Evolutionary conservation across 2,888 invertebrate genomes (phyloP).

Genomic region (Meghimatium bilineatum): DNA sequence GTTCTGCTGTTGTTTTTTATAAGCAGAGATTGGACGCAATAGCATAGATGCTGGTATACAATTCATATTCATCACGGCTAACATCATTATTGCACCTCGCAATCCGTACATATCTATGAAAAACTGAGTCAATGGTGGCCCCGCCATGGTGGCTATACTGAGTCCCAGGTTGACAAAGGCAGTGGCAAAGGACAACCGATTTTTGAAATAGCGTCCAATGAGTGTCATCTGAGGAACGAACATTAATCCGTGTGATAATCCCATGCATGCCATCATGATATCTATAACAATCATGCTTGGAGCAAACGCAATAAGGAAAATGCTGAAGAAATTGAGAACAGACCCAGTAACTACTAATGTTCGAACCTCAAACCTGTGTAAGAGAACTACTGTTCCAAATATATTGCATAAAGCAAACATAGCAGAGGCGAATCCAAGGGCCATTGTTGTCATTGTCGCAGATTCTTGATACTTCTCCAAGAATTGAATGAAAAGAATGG

Average conservation of each 20-base stretch:
- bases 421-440: slow-evolving; percentile 10
- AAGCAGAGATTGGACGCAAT: background rate
- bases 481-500: slow-evolving; percentile 30
- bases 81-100: slow-evolving; percentile 21
- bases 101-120: slow-evolving; percentile 23
- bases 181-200: slow-evolving; percentile 22
- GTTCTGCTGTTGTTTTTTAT: no score
- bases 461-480: slow-evolving; percentile 33
- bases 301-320: slow-evolving; percentile 22
- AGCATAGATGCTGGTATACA: slow-evolving; percentile 25
- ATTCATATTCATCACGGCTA: slow-evolving; percentile 25
- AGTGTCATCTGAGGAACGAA: slow-evolving; percentile 23
- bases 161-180: slow-evolving; percentile 30
- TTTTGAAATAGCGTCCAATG: slow-evolving; percentile 34
- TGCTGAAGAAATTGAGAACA: background rate
- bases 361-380: slow-evolving; percentile 1
- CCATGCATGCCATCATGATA: slow-evolving; percentile 8
- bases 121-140: slow-evolving; percentile 16
- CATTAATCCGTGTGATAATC: slow-evolving; percentile 19
- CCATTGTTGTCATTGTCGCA: slow-evolving; percentile 37
- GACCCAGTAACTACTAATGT: slow-evolving; percentile 5
- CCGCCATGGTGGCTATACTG: slow-evolving; percentile 31
- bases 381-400: slow-evolving; percentile 4
- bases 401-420: slow-evolving; percentile 24
- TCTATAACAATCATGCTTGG: slow-evolving; percentile 20